phyloP scores from a whole-genome alignment of 2,888 invertebrate genomes.

The Miltochrista miniata region DNA sequence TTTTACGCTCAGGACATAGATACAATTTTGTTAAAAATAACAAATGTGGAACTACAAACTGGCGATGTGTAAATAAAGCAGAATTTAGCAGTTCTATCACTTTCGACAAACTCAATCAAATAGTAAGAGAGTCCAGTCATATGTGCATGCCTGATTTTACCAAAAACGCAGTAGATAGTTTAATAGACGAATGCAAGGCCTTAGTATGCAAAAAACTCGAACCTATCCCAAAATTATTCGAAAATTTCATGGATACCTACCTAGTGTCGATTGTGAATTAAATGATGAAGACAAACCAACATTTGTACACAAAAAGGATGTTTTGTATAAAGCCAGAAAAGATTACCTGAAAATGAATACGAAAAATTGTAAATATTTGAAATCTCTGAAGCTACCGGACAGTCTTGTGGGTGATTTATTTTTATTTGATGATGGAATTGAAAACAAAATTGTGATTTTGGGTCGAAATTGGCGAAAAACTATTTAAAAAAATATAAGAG shows the following conservation, averaged over 20 bases:
- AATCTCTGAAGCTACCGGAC: not conserved
- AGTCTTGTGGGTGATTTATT: not conserved
- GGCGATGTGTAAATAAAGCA: too few relatives aligned
- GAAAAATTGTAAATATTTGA: not conserved
- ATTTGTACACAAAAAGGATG: not conserved
- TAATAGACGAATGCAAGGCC: not conserved
- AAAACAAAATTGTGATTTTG: not conserved
- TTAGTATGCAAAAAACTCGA: not conserved
- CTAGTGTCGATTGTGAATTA: not conserved
- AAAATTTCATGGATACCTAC: not conserved
- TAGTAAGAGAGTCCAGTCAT: not conserved
- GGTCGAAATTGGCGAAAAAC: not conserved
- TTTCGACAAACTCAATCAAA: not conserved
- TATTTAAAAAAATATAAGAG: not conserved
- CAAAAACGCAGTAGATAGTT: not conserved
- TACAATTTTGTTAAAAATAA: too few relatives aligned
- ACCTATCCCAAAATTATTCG: not conserved
- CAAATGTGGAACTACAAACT: too few relatives aligned
- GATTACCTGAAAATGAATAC: not conserved
- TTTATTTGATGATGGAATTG: constrained; percentile 1
- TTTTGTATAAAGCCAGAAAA: not conserved
- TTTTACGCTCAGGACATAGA: too few relatives aligned
- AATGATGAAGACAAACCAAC: not conserved
- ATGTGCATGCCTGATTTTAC: not conserved
- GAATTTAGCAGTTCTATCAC: not conserved